Evolutionary conservation across 2,797 vertebrate species (phyloP), one percentile per base, ranked within the genome.

Genomic region (Allobates femoralis): DNA sequence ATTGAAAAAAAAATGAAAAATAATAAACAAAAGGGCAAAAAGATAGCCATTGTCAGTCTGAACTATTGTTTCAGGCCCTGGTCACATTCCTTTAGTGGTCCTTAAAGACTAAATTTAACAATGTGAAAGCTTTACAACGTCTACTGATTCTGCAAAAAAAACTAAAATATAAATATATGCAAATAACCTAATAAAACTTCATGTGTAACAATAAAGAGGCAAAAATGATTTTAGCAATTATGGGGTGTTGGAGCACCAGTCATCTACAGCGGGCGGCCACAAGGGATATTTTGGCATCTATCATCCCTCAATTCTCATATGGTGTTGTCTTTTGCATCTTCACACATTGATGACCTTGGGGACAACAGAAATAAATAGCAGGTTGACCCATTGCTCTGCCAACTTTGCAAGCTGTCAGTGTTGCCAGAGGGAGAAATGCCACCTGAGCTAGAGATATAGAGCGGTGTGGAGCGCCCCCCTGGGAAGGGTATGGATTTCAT

Each of bases 331-430:
- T 21, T 23, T 60, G 23, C 8, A 60, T 60, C 23, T 60, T 60
- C 56, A 60, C 56, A 60, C n/a, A 7, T 60, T 8, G 23, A 60
- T 60, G 6, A 60, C 56, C n/a, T 60, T 60, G 56, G 56, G 56
- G 56, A 60, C 56, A n/a, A 60, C 56, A 0, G 21, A 60, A n/a
- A 60, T 6, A 23, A 60, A 60, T n/a, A 23, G 56, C 56, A n/a
- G 56, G 56, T 60, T 60, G 56, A 60, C 56, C 56, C 56, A n/a
- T 60, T 60, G 56, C 56, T 60, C 56, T 60, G 56, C 56, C 56
- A 60, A 60, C 23, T 60, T 60, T 60, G 23, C 56, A 60, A 60
- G 56, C 56, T 60, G 56, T n/a, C 56, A n/a, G 21, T 60, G 56
- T n/a, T 8, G 56, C 56, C 23, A 60, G 56, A 60, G 56, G 56